These are phyloP conservation scores for Andrena bucephala DNA, from an alignment of 2,888 invertebrate species.

Conservation along the genomic window DNA sequence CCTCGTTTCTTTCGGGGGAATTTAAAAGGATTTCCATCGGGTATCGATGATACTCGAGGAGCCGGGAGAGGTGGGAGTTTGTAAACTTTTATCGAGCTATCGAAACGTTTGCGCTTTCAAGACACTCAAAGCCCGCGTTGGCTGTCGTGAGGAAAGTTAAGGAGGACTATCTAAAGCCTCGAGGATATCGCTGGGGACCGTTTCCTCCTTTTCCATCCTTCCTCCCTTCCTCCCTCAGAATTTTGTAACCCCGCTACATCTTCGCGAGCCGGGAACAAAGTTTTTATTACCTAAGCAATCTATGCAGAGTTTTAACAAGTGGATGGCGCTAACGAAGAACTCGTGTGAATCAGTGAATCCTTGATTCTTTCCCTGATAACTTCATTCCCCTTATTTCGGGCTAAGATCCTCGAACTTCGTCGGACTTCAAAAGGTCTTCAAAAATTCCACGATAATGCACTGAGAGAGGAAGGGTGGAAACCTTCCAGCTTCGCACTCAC, in stretches of 20 bases:
- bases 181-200: constrained; percentile 56
- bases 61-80: constrained; percentile 65
- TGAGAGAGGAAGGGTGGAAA: not conserved
- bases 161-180: constrained; percentile 24
- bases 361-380: not conserved
- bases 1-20: constrained; percentile 20
- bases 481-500: too few species aligned
- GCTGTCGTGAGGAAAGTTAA: constrained; percentile 54
- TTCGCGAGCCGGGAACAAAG: not conserved
- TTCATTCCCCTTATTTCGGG: not conserved
- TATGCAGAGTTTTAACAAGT: constrained; percentile 16
- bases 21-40: constrained; percentile 69
- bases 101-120: constrained; percentile 72
- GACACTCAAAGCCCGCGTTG: constrained; percentile 54
- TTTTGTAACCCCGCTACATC: constrained; percentile 3
- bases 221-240: constrained; percentile 20
- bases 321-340: not conserved
- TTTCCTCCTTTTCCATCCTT: constrained; percentile 19
- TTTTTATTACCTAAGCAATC: constrained; percentile 30
- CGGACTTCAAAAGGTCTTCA: too few species aligned
- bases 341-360: not conserved
- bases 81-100: constrained; percentile 74
- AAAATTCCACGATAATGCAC: not conserved
- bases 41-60: constrained; percentile 77
- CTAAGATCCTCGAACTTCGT: not conserved